Evolutionary conservation across 2,888 invertebrate species (phyloP).

Genomic region (Cacoxenus indagator): DNA sequence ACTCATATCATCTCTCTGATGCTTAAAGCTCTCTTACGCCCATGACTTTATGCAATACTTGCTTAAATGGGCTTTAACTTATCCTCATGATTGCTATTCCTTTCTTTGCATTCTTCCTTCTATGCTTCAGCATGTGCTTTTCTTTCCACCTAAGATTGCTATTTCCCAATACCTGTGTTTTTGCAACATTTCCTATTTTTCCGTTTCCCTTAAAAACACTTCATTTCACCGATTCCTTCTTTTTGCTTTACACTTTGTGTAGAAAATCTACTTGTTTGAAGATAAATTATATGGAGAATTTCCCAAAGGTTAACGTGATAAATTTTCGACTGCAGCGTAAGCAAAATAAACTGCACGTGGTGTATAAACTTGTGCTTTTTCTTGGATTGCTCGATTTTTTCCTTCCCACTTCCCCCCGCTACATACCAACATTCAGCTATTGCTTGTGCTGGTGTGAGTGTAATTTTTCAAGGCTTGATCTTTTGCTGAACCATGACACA

Average conservation of each 20-base stretch:
- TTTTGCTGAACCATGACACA: background rate
- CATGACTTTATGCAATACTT: no score
- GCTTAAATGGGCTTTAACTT: no score
- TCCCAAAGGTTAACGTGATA: constrained; percentile 65
- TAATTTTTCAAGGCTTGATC: constrained; percentile 22
- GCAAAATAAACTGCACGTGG: constrained; percentile 55
- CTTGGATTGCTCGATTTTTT: background rate
- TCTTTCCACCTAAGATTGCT: constrained; percentile 17
- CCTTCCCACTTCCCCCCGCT: constrained; percentile 19
- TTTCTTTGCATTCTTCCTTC: no score
- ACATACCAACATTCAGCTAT: constrained; percentile 57
- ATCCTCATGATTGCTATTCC: no score
- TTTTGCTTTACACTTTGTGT: constrained; percentile 16
- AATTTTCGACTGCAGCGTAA: constrained; percentile 57
- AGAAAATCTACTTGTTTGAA: constrained; percentile 58
- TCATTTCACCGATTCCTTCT: constrained; percentile 9
- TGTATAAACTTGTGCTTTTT: constrained; percentile 22
- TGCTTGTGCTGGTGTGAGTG: constrained; percentile 33
- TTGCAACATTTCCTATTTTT: constrained; percentile 27
- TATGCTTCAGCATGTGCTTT: constrained; percentile 29
- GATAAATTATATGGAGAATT: constrained; percentile 64
- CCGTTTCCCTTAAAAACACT: background rate
- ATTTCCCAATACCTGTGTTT: constrained; percentile 30
- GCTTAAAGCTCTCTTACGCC: no score
- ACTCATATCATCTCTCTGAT: no score